phyloP scores from a whole-genome alignment of 1,140 invertebrate species.

The Drosophila ficusphila region DNA sequence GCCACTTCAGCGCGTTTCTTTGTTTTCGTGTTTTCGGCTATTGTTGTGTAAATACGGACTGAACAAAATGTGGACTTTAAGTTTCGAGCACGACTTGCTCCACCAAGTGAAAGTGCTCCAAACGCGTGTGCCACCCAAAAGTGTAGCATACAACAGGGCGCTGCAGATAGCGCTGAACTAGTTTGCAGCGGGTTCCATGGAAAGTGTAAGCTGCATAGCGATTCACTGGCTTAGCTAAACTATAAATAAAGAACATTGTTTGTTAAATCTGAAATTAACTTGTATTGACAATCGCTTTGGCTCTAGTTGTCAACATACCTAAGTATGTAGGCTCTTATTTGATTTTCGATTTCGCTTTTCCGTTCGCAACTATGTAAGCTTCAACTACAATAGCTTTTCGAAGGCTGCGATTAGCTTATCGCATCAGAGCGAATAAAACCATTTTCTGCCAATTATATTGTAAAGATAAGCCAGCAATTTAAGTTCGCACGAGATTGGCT shows the following conservation, averaged over 20 bases:
- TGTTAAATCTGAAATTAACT: too few species aligned
- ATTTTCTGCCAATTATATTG: constrained; percentile 45
- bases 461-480: constrained; percentile 35
- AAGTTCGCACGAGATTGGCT: neutral
- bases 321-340: too few species aligned
- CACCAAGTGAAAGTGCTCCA: constrained; percentile 33
- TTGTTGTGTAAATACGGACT: constrained; percentile 15
- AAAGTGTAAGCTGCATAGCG: too few species aligned
- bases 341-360: too few species aligned
- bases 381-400: neutral
- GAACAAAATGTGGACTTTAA: constrained; percentile 28
- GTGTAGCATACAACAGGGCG: constrained; percentile 32
- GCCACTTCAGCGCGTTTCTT: constrained; percentile 8
- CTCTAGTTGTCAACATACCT: too few species aligned
- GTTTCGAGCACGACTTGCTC: constrained; percentile 27
- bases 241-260: too few species aligned
- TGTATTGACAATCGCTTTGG: too few species aligned
- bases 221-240: too few species aligned
- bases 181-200: neutral
- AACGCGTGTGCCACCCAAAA: neutral
- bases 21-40: constrained; percentile 12
- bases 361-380: neutral
- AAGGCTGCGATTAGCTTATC: constrained; percentile 12
- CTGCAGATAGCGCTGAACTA: neutral
- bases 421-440: constrained; percentile 4